phyloP scores from a whole-genome alignment of 2,888 invertebrate genomes.

The Anoplius nigerrimus region DNA sequence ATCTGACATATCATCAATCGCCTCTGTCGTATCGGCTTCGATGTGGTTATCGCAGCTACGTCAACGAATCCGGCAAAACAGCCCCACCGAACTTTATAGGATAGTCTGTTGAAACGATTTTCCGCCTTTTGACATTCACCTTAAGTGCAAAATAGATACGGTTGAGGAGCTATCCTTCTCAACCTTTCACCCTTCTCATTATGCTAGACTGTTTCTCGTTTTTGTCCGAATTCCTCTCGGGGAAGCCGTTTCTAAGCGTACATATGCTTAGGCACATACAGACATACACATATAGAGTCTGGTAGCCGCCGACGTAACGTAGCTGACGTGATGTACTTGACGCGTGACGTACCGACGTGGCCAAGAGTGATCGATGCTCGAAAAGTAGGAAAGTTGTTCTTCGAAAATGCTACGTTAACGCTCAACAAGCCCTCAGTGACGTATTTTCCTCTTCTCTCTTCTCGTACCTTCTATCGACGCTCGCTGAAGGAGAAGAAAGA shows the following conservation, averaged over 20 bases:
- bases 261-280: too few species aligned
- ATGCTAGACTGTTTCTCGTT: slow-evolving; percentile 15
- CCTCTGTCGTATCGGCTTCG: not conserved
- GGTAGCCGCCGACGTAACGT: too few species aligned
- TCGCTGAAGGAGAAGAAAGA: not conserved
- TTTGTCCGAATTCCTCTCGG: slow-evolving; percentile 13
- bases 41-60: too few species aligned
- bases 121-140: not conserved
- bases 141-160: too few species aligned
- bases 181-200: slow-evolving; percentile 23
- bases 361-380: slow-evolving; percentile 37
- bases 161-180: too few species aligned
- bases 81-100: not conserved
- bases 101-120: not conserved
- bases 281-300: too few species aligned
- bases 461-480: not conserved
- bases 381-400: slow-evolving; percentile 32
- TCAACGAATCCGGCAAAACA: not conserved
- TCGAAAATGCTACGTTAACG: slow-evolving; percentile 30
- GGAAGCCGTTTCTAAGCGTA: not conserved
- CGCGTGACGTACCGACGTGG: slow-evolving; percentile 17
- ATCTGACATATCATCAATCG: too few species aligned
- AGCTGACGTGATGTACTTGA: too few species aligned
- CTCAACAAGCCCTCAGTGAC: slow-evolving; percentile 5
- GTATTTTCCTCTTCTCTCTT: not conserved